Evolutionary conservation across 2,888 invertebrate species (phyloP).

Genomic region (Macropis europaea): DNA sequence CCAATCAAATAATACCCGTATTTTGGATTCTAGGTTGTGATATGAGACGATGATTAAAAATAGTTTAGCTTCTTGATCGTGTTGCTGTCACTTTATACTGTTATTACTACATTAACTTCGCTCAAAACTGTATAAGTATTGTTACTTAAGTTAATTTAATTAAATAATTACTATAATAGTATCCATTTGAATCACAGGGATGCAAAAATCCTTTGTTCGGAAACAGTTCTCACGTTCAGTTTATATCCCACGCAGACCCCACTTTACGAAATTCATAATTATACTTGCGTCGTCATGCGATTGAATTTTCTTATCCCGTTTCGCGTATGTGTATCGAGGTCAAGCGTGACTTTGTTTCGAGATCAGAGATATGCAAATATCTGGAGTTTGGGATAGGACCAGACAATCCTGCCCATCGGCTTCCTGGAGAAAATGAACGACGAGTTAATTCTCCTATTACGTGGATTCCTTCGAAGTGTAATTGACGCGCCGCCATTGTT

Average conservation of each 20-base stretch:
- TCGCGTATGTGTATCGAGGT: conserved; percentile 42
- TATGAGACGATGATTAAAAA: no score
- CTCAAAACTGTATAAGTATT: no score
- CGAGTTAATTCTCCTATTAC: conserved; percentile 38
- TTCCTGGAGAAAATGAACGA: conserved; percentile 36
- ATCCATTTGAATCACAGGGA: no score
- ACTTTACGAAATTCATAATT: conserved; percentile 12
- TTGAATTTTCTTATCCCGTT: conserved; percentile 43
- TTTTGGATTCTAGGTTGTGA: no score
- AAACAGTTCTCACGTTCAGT: no score
- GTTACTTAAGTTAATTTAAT: no score
- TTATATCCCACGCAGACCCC: not conserved
- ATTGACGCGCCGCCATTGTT: conserved; percentile 30
- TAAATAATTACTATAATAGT: no score
- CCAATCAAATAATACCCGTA: no score
- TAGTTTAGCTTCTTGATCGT: no score
- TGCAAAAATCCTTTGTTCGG: no score
- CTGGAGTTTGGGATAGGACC: conserved; percentile 8
- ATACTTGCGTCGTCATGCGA: conserved; percentile 9
- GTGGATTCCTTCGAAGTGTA: conserved; percentile 15
- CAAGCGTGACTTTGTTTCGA: conserved; percentile 55
- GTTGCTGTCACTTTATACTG: no score
- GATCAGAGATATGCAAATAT: conserved; percentile 47
- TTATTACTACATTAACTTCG: no score
- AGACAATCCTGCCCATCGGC: conserved; percentile 1